Percentiles rank a stretch among this genome's conserved stretches.
These are phyloP conservation scores for Drosophila yakuba DNA, from an alignment of 1,140 invertebrate genomes.

Conservation along the genomic window DNA sequence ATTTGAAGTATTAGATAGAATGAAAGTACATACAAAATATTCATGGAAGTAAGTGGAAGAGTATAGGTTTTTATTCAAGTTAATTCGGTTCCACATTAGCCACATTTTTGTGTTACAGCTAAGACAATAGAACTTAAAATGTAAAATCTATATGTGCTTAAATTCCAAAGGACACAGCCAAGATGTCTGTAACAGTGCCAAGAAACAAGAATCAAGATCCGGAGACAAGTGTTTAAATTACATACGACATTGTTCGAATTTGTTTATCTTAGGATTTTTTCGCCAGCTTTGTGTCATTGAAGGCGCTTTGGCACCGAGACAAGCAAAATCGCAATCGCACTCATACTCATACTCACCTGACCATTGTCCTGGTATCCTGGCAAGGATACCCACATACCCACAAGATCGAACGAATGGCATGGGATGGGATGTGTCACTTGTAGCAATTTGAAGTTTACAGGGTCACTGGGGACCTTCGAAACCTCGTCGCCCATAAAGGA, in stretches of 20 bases:
- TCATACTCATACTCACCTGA: slow-evolving; percentile 35
- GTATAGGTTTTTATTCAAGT: no score
- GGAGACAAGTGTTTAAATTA: slow-evolving; percentile 46
- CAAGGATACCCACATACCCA: slow-evolving; percentile 1
- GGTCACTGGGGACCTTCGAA: slow-evolving; percentile 65
- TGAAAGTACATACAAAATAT: no score
- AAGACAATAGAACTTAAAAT: neutral
- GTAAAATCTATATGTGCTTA: neutral
- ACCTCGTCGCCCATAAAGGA: slow-evolving; percentile 58
- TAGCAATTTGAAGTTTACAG: slow-evolving; percentile 83
- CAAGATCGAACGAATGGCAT: neutral
- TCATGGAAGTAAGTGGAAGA: no score
- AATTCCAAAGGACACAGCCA: neutral
- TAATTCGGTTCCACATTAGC: no score
- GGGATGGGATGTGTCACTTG: slow-evolving; percentile 50
- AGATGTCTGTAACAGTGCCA: slow-evolving; percentile 13
- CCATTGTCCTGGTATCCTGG: slow-evolving; percentile 42
- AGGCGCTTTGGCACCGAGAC: slow-evolving; percentile 15
- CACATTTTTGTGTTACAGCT: neutral
- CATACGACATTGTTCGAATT: slow-evolving; percentile 42
- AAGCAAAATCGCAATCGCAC: neutral
- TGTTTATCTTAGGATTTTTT: slow-evolving; percentile 47
- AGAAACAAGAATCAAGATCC: slow-evolving; percentile 4
- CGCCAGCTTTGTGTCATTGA: slow-evolving; percentile 28
- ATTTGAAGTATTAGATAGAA: no score